phyloP scores from a whole-genome alignment of 2,888 invertebrate species.

The Arrhopalites spinosus region DNA sequence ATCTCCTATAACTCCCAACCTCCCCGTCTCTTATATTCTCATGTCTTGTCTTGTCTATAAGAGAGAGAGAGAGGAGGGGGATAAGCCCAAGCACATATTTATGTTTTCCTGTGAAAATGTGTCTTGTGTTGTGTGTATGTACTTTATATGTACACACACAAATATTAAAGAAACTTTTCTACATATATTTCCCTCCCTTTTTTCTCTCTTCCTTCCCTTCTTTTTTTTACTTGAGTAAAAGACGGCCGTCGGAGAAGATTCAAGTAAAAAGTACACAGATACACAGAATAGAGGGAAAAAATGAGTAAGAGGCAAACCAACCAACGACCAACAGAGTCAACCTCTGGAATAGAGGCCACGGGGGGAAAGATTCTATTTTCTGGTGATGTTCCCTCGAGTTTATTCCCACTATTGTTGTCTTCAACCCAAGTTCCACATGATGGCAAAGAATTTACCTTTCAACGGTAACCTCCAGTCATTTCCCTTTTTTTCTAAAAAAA shows the following conservation, averaged over 20 bases:
- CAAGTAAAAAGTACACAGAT: slow-evolving; percentile 4
- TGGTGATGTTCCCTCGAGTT: slow-evolving; percentile 23
- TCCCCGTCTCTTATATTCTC: too few relatives aligned
- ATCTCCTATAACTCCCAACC: too few relatives aligned
- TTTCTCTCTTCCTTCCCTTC: not conserved
- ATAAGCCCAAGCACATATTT: not conserved
- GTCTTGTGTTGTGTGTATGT: not conserved
- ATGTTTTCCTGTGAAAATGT: slow-evolving; percentile 3
- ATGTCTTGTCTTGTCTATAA: too few relatives aligned
- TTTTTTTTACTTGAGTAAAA: not conserved
- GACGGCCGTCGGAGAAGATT: slow-evolving; percentile 15
- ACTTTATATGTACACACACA: not conserved
- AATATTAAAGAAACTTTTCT: too few relatives aligned
- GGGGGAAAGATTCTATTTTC: slow-evolving; percentile 17
- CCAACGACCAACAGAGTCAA: not conserved
- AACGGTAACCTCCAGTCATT: slow-evolving; percentile 27
- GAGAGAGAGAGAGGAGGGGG: too few relatives aligned
- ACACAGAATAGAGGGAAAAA: not conserved
- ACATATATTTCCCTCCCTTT: not conserved
- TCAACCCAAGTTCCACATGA: slow-evolving; percentile 21
- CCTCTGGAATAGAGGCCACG: slow-evolving; percentile 30
- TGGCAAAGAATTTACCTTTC: slow-evolving; percentile 27
- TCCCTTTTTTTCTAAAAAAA: not conserved
- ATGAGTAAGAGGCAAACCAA: not conserved
- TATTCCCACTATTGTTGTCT: slow-evolving; percentile 1